Conservation (phyloP, 2,797 vertebrate genomes). For the Periparus ater region DNA sequence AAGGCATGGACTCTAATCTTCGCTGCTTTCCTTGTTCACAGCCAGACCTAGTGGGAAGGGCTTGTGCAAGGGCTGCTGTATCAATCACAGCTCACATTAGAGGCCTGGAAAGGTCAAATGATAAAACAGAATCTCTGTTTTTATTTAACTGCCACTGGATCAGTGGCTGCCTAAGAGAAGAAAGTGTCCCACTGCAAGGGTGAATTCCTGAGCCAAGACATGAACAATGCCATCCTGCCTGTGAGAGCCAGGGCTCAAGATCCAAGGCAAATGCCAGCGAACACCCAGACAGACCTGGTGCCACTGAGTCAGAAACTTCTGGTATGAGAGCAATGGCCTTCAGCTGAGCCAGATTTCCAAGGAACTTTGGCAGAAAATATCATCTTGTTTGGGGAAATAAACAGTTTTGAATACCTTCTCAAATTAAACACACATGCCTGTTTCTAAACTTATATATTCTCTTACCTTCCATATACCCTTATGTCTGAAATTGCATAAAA, state of each 20-base stretch:
- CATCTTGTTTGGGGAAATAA: background rate
- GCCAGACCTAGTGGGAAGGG: background rate
- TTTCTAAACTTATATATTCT: constrained; percentile 1
- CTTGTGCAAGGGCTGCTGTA: background rate
- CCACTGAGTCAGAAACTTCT: background rate
- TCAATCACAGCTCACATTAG: background rate
- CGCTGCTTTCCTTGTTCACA: background rate
- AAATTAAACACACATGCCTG: background rate
- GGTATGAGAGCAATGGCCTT: background rate
- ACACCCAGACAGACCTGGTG: background rate
- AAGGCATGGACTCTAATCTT: background rate
- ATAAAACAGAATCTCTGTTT: background rate
- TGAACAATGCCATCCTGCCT: background rate
- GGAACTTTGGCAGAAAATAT: background rate
- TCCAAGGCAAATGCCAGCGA: background rate
- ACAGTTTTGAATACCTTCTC: background rate
- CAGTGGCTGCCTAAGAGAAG: background rate
- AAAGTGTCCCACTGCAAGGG: background rate
- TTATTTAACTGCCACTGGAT: background rate
- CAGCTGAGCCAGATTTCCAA: background rate
- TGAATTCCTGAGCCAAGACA: background rate
- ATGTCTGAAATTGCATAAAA: constrained; percentile 99
- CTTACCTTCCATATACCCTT: constrained; percentile 98
- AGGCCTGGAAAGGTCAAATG: background rate
- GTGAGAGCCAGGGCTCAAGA: background rate